A percentile compares a stretch with the other conserved stretches of the same genome.
Conservation (phyloP, 2,797 vertebrate genomes). For the Lemur catta region DNA sequence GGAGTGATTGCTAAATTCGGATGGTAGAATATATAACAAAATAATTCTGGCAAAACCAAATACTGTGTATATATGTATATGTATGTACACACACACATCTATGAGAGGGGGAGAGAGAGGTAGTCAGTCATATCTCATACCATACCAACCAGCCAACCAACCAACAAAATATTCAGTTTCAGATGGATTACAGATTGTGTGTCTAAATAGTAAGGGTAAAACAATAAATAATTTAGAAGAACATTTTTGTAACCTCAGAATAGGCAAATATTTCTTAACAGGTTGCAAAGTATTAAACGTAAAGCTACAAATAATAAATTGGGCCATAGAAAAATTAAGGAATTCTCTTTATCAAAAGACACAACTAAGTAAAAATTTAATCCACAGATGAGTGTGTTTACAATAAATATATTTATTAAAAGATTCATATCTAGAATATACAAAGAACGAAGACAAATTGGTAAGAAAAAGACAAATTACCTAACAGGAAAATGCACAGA, state of each 20-base stretch:
- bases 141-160: neutral
- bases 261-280: neutral
- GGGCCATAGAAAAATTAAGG: neutral
- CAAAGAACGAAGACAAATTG: neutral
- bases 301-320: neutral
- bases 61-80: neutral
- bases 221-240: neutral
- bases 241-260: neutral
- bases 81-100: neutral
- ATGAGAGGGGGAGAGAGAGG: neutral
- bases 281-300: neutral
- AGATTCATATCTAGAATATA: neutral
- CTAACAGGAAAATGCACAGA: neutral
- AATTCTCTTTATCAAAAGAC: neutral
- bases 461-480: neutral
- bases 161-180: neutral
- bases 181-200: neutral
- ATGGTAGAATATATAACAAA: neutral
- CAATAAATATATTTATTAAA: neutral
- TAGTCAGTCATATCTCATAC: neutral
- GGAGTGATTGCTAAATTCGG: neutral
- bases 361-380: neutral
- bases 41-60: neutral
- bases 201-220: neutral
- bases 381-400: neutral